phyloP scores from a whole-genome alignment of 2,113 vertebrate species.

The Mesoclemmys tuberculata region DNA sequence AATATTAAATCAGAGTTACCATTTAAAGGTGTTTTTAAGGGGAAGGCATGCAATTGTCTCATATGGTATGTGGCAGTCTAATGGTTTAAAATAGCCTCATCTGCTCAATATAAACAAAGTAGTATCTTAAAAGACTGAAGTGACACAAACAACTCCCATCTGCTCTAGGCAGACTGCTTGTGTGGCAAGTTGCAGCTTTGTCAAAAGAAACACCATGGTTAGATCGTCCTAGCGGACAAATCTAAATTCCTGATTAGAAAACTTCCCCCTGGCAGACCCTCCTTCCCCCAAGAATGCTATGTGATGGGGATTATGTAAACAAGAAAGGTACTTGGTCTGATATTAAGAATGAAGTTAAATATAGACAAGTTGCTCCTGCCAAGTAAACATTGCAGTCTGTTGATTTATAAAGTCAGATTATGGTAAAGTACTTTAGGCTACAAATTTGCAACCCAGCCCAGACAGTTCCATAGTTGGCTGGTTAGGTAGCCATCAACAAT shows the following conservation, averaged over 20 bases:
- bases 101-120: background rate
- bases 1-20: accelerated
- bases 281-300: accelerated
- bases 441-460: background rate
- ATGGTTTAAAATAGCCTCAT: accelerated
- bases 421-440: background rate
- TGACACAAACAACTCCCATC: background rate
- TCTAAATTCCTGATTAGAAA: accelerated
- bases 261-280: accelerated
- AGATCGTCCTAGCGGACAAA: background rate
- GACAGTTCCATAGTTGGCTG: background rate
- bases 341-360: background rate
- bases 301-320: accelerated
- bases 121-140: background rate
- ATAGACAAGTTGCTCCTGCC: background rate
- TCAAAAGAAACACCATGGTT: background rate
- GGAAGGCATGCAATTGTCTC: background rate
- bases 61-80: too few species aligned
- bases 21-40: background rate
- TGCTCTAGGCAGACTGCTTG: background rate
- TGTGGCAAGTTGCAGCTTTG: accelerated
- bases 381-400: conserved; percentile 41
- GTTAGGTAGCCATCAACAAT: background rate
- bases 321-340: background rate
- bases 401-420: conserved; percentile 12